phyloP scores from a whole-genome alignment of 2,888 invertebrate species.

The Chromoteleia sp. region DNA sequence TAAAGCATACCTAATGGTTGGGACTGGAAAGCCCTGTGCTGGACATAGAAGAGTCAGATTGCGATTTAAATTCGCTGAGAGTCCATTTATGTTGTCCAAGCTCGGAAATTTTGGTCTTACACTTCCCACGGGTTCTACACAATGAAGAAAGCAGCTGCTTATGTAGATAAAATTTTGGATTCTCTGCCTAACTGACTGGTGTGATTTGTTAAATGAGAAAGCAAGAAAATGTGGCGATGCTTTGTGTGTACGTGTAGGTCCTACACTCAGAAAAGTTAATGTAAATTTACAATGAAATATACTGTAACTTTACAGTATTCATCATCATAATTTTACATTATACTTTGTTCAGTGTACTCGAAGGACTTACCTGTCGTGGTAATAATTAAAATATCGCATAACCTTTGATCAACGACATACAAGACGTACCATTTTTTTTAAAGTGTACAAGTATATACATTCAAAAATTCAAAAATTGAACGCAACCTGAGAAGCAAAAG shows the following conservation, averaged over 20 bases:
- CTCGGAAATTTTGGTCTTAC: constrained; percentile 87
- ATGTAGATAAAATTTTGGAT: constrained; percentile 28
- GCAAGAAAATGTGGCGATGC: constrained; percentile 42
- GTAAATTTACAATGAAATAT: constrained; percentile 8
- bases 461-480: constrained; percentile 38
- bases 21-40: constrained; percentile 89
- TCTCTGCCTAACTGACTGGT: constrained; percentile 27
- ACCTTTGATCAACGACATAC: constrained; percentile 17
- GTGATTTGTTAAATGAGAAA: constrained; percentile 44
- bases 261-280: constrained; percentile 28
- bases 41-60: constrained; percentile 89
- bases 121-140: constrained; percentile 87
- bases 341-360: constrained; percentile 14
- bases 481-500: constrained; percentile 61
- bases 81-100: constrained; percentile 81
- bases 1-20: constrained; percentile 86
- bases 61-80: constrained; percentile 76
- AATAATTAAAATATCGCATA: constrained; percentile 1
- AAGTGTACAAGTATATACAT: constrained; percentile 52
- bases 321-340: background rate
- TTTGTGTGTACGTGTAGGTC: constrained; percentile 41
- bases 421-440: constrained; percentile 20
- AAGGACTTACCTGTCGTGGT: constrained; percentile 41
- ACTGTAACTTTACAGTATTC: background rate
- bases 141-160: constrained; percentile 68